phyloP scores from a whole-genome alignment of 92 coral and sea anemone species.

The Parazoanthus swiftii region DNA sequence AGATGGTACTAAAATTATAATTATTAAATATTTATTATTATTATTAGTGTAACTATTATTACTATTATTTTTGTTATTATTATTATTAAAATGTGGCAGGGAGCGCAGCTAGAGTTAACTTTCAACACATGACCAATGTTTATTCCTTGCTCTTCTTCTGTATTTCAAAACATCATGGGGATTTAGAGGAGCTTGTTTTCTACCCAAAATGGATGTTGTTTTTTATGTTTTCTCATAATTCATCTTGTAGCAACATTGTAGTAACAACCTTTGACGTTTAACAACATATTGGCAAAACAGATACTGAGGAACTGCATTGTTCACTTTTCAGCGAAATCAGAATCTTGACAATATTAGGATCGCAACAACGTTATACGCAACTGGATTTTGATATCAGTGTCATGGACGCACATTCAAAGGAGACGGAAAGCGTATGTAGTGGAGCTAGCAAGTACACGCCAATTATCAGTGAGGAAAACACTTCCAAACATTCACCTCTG shows the following conservation, averaged over 20 bases:
- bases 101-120: too few relatives aligned
- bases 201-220: neutral
- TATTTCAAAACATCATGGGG: too few relatives aligned
- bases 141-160: too few relatives aligned
- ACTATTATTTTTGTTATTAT: too few relatives aligned
- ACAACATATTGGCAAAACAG: neutral
- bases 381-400: neutral
- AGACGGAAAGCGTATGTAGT: neutral
- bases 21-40: too few relatives aligned
- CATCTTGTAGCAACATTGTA: neutral
- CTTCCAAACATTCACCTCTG: neutral
- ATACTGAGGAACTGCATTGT: neutral
- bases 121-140: too few relatives aligned
- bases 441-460: neutral
- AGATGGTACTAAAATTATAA: too few relatives aligned
- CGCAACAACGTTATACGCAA: neutral
- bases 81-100: too few relatives aligned
- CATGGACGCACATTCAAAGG: neutral
- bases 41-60: too few relatives aligned
- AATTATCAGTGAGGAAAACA: neutral
- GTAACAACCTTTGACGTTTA: neutral
- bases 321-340: neutral
- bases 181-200: too few relatives aligned
- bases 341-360: neutral
- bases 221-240: neutral